Evolutionary conservation across 2,888 invertebrate genomes (phyloP).

Genomic region (Nomada ruficornis): DNA sequence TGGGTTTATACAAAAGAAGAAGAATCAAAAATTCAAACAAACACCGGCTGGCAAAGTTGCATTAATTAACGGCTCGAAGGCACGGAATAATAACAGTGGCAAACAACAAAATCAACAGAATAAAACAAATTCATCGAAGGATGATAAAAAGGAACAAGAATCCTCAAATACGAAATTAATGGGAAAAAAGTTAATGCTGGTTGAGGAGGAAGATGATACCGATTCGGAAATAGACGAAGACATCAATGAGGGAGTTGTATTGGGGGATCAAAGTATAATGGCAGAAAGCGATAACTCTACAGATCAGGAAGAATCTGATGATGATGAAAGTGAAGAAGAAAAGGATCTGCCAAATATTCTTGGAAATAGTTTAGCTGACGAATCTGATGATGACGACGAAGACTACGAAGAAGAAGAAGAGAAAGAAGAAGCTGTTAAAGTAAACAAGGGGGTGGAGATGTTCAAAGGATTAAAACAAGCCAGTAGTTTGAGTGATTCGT

Average conservation of each 20-base stretch:
- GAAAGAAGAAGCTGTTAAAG: neutral
- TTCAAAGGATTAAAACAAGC: slow-evolving; percentile 46
- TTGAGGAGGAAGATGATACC: slow-evolving; percentile 29
- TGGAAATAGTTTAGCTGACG: slow-evolving; percentile 59
- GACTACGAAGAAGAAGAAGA: slow-evolving; percentile 46
- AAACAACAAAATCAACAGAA: slow-evolving; percentile 3
- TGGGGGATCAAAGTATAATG: slow-evolving; percentile 28
- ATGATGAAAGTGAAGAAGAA: slow-evolving; percentile 17
- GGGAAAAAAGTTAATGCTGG: neutral
- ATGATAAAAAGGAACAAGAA: slow-evolving; percentile 8
- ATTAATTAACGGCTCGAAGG: slow-evolving; percentile 55
- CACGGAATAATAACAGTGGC: slow-evolving; percentile 12
- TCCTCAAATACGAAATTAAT: neutral
- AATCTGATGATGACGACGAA: slow-evolving; percentile 61
- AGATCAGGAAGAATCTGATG: slow-evolving; percentile 47
- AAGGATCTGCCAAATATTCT: slow-evolving; percentile 46
- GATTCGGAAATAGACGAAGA: slow-evolving; percentile 39
- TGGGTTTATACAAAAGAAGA: slow-evolving; percentile 56
- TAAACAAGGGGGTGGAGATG: slow-evolving; percentile 58
- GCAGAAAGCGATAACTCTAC: slow-evolving; percentile 38
- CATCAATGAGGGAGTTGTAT: slow-evolving; percentile 39
- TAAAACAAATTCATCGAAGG: neutral
- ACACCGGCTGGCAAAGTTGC: slow-evolving; percentile 69
- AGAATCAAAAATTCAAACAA: slow-evolving; percentile 71
- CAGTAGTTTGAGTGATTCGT: slow-evolving; percentile 19